Conservation (phyloP, 2,113 vertebrate species). For the Excalfactoria chinensis region DNA sequence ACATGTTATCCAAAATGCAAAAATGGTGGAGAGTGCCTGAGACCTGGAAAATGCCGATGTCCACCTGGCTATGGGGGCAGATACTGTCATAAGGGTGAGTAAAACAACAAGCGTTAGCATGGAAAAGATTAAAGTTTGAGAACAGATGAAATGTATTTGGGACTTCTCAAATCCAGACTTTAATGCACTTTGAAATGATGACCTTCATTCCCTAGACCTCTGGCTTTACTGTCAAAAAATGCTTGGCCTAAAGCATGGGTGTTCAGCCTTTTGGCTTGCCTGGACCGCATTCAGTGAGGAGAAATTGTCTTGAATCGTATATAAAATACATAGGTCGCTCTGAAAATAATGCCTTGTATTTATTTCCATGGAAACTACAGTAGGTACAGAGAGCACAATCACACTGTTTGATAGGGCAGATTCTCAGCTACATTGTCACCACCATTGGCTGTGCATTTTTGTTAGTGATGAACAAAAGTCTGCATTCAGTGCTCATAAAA, state of each 20-base stretch:
- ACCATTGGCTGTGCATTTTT: too few species aligned
- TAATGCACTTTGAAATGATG: constrained; percentile 4
- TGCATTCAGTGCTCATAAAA: too few species aligned
- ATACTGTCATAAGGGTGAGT: constrained; percentile 88
- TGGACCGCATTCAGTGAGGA: too few species aligned
- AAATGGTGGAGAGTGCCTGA: constrained; percentile 86
- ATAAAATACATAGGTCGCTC: too few species aligned
- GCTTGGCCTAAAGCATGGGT: not conserved
- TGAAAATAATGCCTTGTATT: too few species aligned
- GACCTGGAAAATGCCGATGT: constrained; percentile 88
- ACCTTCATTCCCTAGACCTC: not conserved
- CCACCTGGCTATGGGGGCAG: constrained; percentile 82
- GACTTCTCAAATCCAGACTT: not conserved
- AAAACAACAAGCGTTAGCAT: not conserved
- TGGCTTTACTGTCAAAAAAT: not conserved
- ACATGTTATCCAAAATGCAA: constrained; percentile 88
- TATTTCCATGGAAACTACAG: too few species aligned
- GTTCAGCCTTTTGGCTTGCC: too few species aligned
- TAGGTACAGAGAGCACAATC: too few species aligned
- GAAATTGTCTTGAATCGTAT: too few species aligned
- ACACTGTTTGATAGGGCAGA: too few species aligned
- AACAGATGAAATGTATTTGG: not conserved
- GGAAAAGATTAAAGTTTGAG: not conserved
- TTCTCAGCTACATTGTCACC: too few species aligned
- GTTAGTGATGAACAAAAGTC: too few species aligned